These are phyloP conservation scores for Endomychus coccineus DNA, from an alignment of 2,888 invertebrate genomes.

Conservation along the genomic window DNA sequence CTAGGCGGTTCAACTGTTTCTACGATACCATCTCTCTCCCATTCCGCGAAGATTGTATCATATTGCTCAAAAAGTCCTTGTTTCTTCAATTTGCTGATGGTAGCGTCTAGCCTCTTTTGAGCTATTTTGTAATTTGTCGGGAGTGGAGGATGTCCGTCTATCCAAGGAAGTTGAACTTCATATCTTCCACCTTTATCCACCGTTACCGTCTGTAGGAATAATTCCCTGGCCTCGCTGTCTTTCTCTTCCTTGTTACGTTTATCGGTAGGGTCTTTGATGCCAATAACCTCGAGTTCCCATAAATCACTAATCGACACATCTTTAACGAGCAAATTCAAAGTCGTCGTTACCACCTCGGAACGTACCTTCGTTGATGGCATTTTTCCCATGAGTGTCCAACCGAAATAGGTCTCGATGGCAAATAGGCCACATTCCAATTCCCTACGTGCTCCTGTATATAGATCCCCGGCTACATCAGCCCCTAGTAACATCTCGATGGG, in stretches of 20 bases:
- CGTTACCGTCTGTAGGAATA: slow-evolving; percentile 28
- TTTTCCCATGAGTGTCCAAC: slow-evolving; percentile 30
- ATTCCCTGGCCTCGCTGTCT: slow-evolving; percentile 21
- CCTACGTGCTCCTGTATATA: slow-evolving; percentile 12
- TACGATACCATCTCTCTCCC: slow-evolving; percentile 22
- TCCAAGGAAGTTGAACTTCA: slow-evolving; percentile 32
- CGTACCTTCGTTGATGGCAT: no score
- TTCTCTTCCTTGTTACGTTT: slow-evolving; percentile 20
- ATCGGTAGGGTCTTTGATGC: slow-evolving; percentile 29
- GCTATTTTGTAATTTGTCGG: slow-evolving; percentile 25
- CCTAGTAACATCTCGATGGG: slow-evolving; percentile 8
- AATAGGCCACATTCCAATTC: slow-evolving; percentile 23
- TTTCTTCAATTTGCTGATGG: slow-evolving; percentile 21
- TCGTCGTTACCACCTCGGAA: no score
- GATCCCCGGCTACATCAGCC: slow-evolving; percentile 7
- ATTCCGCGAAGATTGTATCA: slow-evolving; percentile 26
- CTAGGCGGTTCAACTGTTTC: slow-evolving; percentile 6
- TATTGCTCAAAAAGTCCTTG: slow-evolving; percentile 22
- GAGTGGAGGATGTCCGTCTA: slow-evolving; percentile 29
- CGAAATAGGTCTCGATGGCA: slow-evolving; percentile 25
- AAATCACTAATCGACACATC: slow-evolving; percentile 25
- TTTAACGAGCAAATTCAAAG: slow-evolving; percentile 8
- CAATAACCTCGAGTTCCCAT: slow-evolving; percentile 32
- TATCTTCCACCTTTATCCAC: slow-evolving; percentile 28
- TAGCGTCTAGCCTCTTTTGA: slow-evolving; percentile 24